Percentiles rank a stretch among this genome's conserved stretches.
These are phyloP conservation scores for Acanthopleura granulata DNA, from an alignment of 2,888 invertebrate genomes.

Conservation along the genomic window DNA sequence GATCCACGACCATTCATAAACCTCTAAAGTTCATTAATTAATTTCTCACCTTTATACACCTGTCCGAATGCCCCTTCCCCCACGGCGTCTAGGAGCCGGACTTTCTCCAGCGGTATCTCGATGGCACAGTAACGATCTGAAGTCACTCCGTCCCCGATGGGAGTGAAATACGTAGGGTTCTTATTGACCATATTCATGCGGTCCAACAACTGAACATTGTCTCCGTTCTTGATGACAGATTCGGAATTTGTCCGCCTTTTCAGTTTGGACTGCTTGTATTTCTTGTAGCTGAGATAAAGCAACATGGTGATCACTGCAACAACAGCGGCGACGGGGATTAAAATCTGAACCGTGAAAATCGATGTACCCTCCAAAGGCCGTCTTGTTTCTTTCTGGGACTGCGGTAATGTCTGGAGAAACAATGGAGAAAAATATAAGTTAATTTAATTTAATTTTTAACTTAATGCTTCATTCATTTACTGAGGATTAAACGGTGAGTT, in stretches of 20 bases:
- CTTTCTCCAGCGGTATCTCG: slow-evolving; percentile 72
- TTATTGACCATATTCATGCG: slow-evolving; percentile 60
- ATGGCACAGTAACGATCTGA: slow-evolving; percentile 37
- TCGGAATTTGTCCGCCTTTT: slow-evolving; percentile 42
- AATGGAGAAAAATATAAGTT: too few relatives aligned
- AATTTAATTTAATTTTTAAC: too few relatives aligned
- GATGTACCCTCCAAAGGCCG: not conserved
- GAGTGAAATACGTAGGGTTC: slow-evolving; percentile 61
- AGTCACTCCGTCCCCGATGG: slow-evolving; percentile 34
- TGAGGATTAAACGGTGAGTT: too few relatives aligned
- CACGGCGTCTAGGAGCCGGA: slow-evolving; percentile 80
- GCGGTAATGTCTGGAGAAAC: not conserved
- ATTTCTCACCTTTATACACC: slow-evolving; percentile 85
- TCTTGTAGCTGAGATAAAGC: slow-evolving; percentile 38
- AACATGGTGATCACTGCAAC: slow-evolving; percentile 40
- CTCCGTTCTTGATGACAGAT: slow-evolving; percentile 44
- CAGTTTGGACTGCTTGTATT: slow-evolving; percentile 33
- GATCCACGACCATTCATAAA: too few relatives aligned
- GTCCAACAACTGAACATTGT: slow-evolving; percentile 58
- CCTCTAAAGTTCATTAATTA: not conserved
- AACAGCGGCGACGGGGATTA: slow-evolving; percentile 43
- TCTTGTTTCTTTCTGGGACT: not conserved
- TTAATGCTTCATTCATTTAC: too few relatives aligned
- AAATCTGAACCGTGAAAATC: slow-evolving; percentile 37
- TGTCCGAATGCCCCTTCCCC: slow-evolving; percentile 92